A percentile compares a stretch with the other conserved stretches of the same genome.
Conservation (phyloP, 2,888 invertebrate genomes). For the Diogma glabrata region DNA sequence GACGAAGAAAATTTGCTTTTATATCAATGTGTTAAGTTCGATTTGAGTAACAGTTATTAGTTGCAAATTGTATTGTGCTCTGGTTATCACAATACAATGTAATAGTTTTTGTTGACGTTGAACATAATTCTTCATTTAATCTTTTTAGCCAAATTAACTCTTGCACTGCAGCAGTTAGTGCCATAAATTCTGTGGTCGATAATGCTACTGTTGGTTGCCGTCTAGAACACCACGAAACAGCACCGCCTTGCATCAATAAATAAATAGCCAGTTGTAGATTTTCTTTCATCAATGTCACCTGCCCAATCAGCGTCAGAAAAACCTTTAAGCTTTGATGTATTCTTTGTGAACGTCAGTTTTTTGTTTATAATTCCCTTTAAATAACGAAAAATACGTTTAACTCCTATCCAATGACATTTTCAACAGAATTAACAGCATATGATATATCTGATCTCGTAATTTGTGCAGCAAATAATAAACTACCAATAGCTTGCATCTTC, state of each 20-base stretch:
- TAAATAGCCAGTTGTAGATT: constrained; percentile 17
- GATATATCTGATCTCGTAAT: constrained; percentile 7
- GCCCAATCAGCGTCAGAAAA: constrained; percentile 18
- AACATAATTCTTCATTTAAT: constrained; percentile 10
- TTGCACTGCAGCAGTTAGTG: constrained; percentile 17
- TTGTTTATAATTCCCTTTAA: too few relatives aligned
- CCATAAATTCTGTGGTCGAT: constrained; percentile 14
- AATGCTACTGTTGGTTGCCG: constrained; percentile 1
- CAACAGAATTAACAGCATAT: neutral
- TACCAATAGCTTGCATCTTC: constrained; percentile 21
- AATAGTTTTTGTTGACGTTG: neutral
- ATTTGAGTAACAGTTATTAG: too few relatives aligned
- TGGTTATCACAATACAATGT: neutral
- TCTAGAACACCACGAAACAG: constrained; percentile 15
- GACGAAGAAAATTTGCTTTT: neutral
- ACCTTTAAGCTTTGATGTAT: neutral
- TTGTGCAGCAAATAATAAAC: constrained; percentile 16
- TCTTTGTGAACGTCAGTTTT: neutral
- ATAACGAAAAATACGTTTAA: too few relatives aligned
- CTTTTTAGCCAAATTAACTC: constrained; percentile 16
- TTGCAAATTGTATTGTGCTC: neutral
- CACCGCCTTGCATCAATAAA: constrained; percentile 15
- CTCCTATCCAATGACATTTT: too few relatives aligned
- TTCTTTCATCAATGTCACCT: constrained; percentile 12
- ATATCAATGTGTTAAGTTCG: neutral